Evolutionary conservation across 2,113 vertebrate species (phyloP).

Genomic region (Himantopus leucocephalus): DNA sequence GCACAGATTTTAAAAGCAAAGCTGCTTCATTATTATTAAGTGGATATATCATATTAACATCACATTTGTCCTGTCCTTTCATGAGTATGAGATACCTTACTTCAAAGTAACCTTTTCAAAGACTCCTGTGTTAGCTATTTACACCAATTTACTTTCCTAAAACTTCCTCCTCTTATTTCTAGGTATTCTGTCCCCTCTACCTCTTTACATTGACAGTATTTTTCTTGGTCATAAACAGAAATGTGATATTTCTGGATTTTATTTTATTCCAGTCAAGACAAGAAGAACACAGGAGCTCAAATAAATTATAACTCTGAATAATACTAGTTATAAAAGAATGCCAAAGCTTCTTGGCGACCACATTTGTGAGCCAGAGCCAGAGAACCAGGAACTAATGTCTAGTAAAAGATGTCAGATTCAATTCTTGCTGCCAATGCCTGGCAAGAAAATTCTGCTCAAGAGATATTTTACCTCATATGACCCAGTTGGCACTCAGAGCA

Average conservation of each 20-base stretch:
- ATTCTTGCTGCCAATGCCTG: conserved; percentile 53
- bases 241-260: neutral
- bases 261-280: conserved; percentile 35
- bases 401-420: conserved; percentile 59
- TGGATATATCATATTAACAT: neutral
- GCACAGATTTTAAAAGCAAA: neutral
- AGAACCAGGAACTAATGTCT: conserved; percentile 60
- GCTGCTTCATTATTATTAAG: neutral
- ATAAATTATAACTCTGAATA: conserved; percentile 55
- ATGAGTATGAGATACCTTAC: neutral
- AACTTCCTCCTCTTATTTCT: neutral
- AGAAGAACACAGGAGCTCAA: conserved; percentile 51
- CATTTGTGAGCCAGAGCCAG: conserved; percentile 31
- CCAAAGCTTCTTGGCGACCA: conserved; percentile 1
- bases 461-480: conserved; percentile 50
- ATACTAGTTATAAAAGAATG: conserved; percentile 30
- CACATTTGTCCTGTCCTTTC: neutral
- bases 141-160: neutral
- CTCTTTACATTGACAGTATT: neutral
- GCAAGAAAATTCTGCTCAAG: neutral
- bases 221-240: conserved; percentile 18
- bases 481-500: neutral
- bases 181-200: neutral
- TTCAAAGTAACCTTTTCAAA: neutral
- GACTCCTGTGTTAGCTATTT: neutral